phyloP scores from a whole-genome alignment of 1,140 invertebrate species.

The Neuroterus valhalla region DNA sequence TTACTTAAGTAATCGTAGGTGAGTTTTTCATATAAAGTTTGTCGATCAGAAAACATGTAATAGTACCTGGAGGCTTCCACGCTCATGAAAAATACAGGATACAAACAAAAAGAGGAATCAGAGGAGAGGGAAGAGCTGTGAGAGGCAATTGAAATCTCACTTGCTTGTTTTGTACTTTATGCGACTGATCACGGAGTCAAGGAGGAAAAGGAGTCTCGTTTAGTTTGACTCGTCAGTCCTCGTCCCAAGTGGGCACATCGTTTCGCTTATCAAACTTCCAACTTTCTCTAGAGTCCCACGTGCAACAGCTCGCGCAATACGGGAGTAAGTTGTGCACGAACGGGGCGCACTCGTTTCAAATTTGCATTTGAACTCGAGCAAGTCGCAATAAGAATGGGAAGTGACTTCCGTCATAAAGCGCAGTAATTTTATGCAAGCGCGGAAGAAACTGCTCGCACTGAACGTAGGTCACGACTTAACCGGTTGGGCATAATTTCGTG shows the following conservation, averaged over 20 bases:
- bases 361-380: constrained; percentile 58
- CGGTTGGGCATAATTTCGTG: constrained; percentile 50
- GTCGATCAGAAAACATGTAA: too few species aligned
- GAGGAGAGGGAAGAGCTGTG: too few species aligned
- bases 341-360: constrained; percentile 51
- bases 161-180: too few species aligned
- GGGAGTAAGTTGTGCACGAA: constrained; percentile 50
- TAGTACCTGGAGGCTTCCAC: too few species aligned
- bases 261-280: constrained; percentile 62
- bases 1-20: too few species aligned
- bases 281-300: constrained; percentile 41
- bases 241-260: constrained; percentile 52
- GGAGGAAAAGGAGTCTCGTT: not conserved
- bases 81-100: too few species aligned
- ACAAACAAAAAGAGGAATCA: too few species aligned
- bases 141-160: too few species aligned
- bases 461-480: constrained; percentile 37
- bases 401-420: constrained; percentile 59
- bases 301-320: constrained; percentile 30
- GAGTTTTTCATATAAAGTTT: too few species aligned
- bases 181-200: not conserved
- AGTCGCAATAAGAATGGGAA: constrained; percentile 59
- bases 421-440: constrained; percentile 61
- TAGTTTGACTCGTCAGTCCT: constrained; percentile 45
- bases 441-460: constrained; percentile 42